Evolutionary conservation across 2,797 vertebrate genomes (phyloP).

Genomic region (Amazona finschi): DNA sequence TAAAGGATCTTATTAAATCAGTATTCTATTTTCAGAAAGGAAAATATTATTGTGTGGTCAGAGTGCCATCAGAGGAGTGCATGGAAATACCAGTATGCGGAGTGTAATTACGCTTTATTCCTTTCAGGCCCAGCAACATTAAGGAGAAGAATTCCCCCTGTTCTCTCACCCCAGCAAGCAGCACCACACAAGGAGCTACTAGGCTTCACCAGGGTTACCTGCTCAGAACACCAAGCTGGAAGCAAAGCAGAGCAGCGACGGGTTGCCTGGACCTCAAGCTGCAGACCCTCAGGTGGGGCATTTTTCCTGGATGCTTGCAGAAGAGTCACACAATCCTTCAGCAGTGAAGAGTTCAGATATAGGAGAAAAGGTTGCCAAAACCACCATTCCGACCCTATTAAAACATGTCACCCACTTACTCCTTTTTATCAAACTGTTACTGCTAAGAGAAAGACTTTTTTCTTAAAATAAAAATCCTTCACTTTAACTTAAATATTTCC

Average conservation of each 20-base stretch:
- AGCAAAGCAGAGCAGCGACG: background rate
- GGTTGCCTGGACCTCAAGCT: background rate
- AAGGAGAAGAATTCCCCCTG: background rate
- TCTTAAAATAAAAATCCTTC: background rate
- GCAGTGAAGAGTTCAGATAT: background rate
- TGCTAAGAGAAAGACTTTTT: background rate
- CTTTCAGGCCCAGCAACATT: background rate
- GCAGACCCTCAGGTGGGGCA: background rate
- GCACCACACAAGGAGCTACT: rapidly evolving
- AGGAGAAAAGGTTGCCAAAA: background rate
- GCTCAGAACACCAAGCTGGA: background rate
- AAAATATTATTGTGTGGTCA: constrained; percentile 9
- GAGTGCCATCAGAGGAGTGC: background rate
- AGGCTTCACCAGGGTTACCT: background rate
- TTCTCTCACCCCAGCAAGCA: background rate
- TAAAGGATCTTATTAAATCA: constrained; percentile 23
- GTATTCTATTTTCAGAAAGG: constrained; percentile 16
- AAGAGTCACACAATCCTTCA: background rate
- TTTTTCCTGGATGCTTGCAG: background rate
- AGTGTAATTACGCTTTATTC: background rate
- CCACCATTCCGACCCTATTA: background rate
- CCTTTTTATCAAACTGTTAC: background rate
- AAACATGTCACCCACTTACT: background rate
- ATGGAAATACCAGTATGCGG: rapidly evolving
- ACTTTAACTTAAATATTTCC: background rate